Evolutionary conservation across 2,113 vertebrate genomes (phyloP).

Genomic region (Tupaia tana): DNA sequence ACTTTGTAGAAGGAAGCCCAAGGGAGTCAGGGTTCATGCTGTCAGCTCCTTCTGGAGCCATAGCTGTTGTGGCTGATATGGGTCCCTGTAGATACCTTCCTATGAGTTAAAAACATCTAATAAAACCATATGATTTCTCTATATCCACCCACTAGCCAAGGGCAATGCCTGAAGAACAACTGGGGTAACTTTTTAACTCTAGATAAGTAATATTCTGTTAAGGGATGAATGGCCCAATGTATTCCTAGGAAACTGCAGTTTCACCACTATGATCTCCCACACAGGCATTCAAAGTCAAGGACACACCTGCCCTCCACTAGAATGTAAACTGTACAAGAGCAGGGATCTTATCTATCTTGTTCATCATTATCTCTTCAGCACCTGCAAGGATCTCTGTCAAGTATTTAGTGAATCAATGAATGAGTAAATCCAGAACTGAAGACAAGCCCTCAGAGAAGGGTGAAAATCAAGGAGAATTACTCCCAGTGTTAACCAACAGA

Average conservation of each 20-base stretch:
- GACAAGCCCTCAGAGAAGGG: not conserved
- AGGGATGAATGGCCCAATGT: not conserved
- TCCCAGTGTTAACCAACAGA: not conserved
- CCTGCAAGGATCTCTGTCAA: not conserved
- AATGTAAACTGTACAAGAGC: not conserved
- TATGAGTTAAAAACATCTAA: not conserved
- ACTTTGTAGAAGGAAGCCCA: not conserved
- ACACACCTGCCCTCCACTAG: not conserved
- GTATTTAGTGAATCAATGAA: not conserved
- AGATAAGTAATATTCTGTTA: not conserved
- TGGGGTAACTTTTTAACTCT: not conserved
- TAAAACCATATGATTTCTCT: not conserved
- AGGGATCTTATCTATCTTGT: not conserved
- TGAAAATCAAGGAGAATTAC: not conserved
- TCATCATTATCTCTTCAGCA: not conserved
- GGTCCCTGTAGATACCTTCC: rapidly evolving
- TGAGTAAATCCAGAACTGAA: not conserved
- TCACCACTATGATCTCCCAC: not conserved
- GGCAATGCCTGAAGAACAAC: not conserved
- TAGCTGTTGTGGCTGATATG: not conserved
- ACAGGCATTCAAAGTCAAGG: not conserved
- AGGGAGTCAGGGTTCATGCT: not conserved
- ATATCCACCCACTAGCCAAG: not conserved
- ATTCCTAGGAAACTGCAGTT: not conserved
- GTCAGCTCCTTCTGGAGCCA: too few relatives aligned